phyloP scores from a whole-genome alignment of 2,113 vertebrate species.

The Erinaceus europaeus region DNA sequence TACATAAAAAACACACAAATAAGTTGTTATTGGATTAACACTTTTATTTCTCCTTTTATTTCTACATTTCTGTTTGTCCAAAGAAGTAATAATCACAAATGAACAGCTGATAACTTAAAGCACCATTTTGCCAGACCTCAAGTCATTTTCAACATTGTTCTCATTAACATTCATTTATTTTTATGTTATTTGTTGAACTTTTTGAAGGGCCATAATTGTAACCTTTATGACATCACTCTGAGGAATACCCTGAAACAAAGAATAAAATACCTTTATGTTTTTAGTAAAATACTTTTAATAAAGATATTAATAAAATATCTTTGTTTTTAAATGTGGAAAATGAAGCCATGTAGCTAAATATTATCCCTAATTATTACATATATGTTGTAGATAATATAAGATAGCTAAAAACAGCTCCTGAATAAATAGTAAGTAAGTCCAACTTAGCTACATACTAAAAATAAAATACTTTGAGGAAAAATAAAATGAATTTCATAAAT shows the following conservation, averaged over 20 bases:
- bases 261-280: too few species aligned
- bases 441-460: background rate
- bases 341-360: background rate
- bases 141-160: constrained; percentile 21
- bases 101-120: constrained; percentile 14
- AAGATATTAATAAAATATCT: too few species aligned
- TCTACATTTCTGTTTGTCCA: constrained; percentile 16
- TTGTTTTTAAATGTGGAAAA: constrained; percentile 17
- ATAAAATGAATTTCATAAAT: background rate
- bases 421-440: constrained; percentile 25
- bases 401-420: constrained; percentile 4
- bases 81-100: constrained; percentile 28
- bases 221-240: constrained; percentile 18
- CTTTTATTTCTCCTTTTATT: background rate
- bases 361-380: background rate
- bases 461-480: background rate
- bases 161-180: constrained; percentile 21
- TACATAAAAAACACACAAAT: background rate
- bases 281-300: too few species aligned
- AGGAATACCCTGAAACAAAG: background rate
- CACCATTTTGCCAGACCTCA: constrained; percentile 1
- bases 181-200: constrained; percentile 13
- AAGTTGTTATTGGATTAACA: background rate
- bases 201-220: background rate
- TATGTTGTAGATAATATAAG: background rate